Evolutionary conservation across 2,113 vertebrate genomes (phyloP), one percentile per base, ranked within the genome.

Genomic region (Pollachius pollachius): DNA sequence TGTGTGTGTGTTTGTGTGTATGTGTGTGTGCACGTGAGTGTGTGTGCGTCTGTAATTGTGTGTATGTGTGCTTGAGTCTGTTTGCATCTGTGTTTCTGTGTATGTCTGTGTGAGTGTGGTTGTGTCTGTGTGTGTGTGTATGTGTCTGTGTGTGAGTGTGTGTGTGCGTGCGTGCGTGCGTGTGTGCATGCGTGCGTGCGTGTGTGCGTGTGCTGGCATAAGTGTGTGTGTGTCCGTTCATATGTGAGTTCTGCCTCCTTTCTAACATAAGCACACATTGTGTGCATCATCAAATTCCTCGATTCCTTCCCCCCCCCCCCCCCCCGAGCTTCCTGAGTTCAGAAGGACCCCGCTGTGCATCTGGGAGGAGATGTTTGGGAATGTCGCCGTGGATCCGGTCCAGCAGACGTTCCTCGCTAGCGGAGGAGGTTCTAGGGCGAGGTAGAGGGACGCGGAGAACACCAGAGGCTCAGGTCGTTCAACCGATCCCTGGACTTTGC

Each of bases 91-190:
- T n/a, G 54, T 57, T 15, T 57, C 15, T 57, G 54, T 57, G 54
- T 83, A 80, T 18, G 52, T 78, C 78, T 61, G 70, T 73, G 71
- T 85, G 80, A 80, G 72, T 69, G 21, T 23, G 21, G 1, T 23
- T 23, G 21, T 23, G 30, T 30, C 4, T 30, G 30, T 30, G 30
- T 30, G 30, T 30, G 30, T 30, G 30, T 6, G 3, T 30, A 3
- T 6, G 2, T 68, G 73, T 37, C 25, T 13, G 52, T 2, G 52
- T 54, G 12, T 54, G 52, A 0, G 0, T 54, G 52, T 11, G 52
- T 54, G 2, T 11, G 52, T 16, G 52, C 3, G 30, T 30, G 30
- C 3, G 30, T 54, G 16, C n/a, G 54, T 57, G 54, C 6, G 4
- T n/a, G 54, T n/a, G 17, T 57, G 54, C 1, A 16, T n/a, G 54